These are phyloP conservation scores for Centruroides sculpturatus DNA, from an alignment of 1,140 invertebrate species.

Conservation along the genomic window DNA sequence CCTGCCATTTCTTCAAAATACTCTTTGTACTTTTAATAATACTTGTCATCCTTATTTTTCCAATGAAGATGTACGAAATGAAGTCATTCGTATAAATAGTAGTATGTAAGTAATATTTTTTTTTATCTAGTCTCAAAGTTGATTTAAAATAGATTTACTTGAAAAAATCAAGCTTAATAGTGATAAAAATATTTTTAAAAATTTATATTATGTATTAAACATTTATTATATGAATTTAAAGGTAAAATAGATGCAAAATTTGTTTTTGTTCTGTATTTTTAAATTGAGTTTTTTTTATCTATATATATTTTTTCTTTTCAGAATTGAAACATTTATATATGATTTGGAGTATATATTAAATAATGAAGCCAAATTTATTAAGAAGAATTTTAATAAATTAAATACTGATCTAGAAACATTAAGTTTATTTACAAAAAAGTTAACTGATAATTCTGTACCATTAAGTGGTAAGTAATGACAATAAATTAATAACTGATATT, in stretches of 20 bases:
- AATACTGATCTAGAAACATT: slow-evolving; percentile 13
- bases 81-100: slow-evolving; percentile 24
- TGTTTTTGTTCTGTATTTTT: too few species aligned
- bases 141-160: too few species aligned
- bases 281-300: not conserved
- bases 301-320: slow-evolving; percentile 1
- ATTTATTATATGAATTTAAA: too few species aligned
- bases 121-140: not conserved
- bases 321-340: slow-evolving; percentile 6
- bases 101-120: slow-evolving; percentile 23
- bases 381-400: slow-evolving; percentile 6
- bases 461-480: slow-evolving; percentile 7
- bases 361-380: not conserved
- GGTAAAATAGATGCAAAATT: too few species aligned
- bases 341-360: slow-evolving; percentile 15
- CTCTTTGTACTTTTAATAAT: slow-evolving; percentile 42
- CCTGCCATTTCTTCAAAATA: slow-evolving; percentile 37
- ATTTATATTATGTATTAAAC: too few species aligned
- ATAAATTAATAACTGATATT: too few species aligned
- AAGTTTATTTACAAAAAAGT: slow-evolving; percentile 14
- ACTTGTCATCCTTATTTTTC: slow-evolving; percentile 32
- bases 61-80: slow-evolving; percentile 20
- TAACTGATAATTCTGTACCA: slow-evolving; percentile 13
- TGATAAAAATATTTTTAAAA: too few species aligned
- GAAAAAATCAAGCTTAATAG: too few species aligned